phyloP scores from a whole-genome alignment of 2,888 invertebrate species.

The Coenonympha glycerion region DNA sequence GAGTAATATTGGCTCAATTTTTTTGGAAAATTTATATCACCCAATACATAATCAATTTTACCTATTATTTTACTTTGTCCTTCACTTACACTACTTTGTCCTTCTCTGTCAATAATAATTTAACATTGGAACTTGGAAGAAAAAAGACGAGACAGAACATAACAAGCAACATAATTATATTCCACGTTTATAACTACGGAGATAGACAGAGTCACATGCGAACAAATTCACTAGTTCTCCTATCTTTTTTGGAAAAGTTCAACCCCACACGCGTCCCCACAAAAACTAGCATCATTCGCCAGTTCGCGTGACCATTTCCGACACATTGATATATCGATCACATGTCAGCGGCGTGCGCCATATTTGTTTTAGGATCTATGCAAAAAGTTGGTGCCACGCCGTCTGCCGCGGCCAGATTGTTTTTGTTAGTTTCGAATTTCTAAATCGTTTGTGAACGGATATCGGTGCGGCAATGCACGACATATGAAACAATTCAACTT shows the following conservation, averaged over 20 bases:
- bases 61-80: no score
- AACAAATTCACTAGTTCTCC: neutral
- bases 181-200: no score
- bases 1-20: no score
- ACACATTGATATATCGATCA: constrained; percentile 49
- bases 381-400: constrained; percentile 62
- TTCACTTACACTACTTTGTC: no score
- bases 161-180: no score
- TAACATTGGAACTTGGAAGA: no score
- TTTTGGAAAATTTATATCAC: no score
- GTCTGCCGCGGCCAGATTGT: constrained; percentile 39
- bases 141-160: no score
- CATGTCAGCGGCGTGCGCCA: constrained; percentile 36
- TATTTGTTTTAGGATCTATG: constrained; percentile 31
- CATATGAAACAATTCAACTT: neutral
- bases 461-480: neutral
- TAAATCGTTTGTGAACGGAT: constrained; percentile 8
- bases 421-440: constrained; percentile 24
- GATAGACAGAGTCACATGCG: neutral
- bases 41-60: no score
- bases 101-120: no score
- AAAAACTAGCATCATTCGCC: constrained; percentile 24
- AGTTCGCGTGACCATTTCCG: constrained; percentile 55
- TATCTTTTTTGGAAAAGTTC: constrained; percentile 10
- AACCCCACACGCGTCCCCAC: constrained; percentile 12